A percentile compares a stretch with the other conserved stretches of the same genome.
phyloP scores from a whole-genome alignment of 2,797 vertebrate species.

The Ctenosaura bakeri region DNA sequence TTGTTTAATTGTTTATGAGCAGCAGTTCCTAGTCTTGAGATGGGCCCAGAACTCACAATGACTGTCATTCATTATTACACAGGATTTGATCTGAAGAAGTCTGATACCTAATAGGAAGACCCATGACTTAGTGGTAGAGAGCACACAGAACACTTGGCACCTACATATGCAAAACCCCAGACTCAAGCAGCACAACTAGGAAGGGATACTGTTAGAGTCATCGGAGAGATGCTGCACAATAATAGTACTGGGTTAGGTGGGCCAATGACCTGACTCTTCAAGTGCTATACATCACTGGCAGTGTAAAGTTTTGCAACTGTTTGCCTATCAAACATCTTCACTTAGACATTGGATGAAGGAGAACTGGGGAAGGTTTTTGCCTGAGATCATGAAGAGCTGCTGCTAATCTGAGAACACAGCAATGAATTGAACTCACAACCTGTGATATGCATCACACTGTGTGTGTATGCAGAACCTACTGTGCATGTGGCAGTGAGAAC shows the following conservation, averaged over 20 bases:
- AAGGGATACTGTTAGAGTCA: not conserved
- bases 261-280: not conserved
- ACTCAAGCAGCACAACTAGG: not conserved
- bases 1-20: conserved; percentile 47
- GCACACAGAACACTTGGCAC: not conserved
- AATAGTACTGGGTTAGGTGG: not conserved
- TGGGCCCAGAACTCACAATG: not conserved
- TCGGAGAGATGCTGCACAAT: not conserved
- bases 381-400: not conserved
- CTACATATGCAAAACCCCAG: not conserved
- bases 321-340: not conserved
- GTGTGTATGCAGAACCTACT: not conserved
- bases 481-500: not conserved
- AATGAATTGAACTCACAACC: not conserved
- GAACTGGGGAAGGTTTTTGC: not conserved
- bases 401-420: not conserved
- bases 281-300: not conserved
- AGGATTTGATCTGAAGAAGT: too few relatives aligned
- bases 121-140: not conserved
- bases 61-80: not conserved
- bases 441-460: not conserved
- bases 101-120: not conserved
- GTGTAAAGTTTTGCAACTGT: not conserved
- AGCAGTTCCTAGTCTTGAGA: not conserved
- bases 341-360: not conserved